Evolutionary conservation across 2,797 vertebrate genomes (phyloP).

Genomic region (Triplophysa bombifrons): DNA sequence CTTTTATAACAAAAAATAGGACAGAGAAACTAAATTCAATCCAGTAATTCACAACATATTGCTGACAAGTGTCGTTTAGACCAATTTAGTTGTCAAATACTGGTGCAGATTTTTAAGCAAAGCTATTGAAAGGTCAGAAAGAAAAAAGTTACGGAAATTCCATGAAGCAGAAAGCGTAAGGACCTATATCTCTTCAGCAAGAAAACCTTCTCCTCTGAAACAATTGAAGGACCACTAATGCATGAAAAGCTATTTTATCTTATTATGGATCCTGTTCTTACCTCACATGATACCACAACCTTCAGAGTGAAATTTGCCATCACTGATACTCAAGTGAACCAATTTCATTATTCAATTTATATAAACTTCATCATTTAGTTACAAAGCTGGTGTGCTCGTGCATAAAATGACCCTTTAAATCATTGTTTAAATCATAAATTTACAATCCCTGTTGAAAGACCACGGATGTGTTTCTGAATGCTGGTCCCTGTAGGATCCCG

Average conservation of each 20-base stretch:
- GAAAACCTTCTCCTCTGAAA: neutral
- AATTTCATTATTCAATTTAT: conserved; percentile 5
- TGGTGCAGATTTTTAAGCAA: conserved; percentile 6
- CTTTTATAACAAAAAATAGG: neutral
- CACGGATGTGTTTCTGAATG: neutral
- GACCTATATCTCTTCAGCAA: conserved; percentile 12
- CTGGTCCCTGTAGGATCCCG: neutral
- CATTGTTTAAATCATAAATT: neutral
- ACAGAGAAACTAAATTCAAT: conserved; percentile 4
- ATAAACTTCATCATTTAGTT: neutral
- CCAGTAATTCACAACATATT: neutral
- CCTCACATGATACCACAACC: neutral
- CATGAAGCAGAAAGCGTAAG: conserved; percentile 16
- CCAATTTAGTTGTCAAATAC: conserved; percentile 33
- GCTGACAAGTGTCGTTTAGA: neutral
- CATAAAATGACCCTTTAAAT: neutral
- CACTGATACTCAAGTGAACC: neutral
- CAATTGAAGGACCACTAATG: conserved; percentile 1
- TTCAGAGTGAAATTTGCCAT: neutral
- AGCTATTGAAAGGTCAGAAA: conserved; percentile 5
- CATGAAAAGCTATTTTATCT: neutral
- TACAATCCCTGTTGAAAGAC: neutral
- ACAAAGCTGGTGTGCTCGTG: neutral
- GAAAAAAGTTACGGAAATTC: conserved; percentile 11
- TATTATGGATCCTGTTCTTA: neutral